Evolutionary conservation across 2,797 vertebrate species (phyloP), one percentile per base, ranked within the genome.

Genomic region (Hirundo rustica): DNA sequence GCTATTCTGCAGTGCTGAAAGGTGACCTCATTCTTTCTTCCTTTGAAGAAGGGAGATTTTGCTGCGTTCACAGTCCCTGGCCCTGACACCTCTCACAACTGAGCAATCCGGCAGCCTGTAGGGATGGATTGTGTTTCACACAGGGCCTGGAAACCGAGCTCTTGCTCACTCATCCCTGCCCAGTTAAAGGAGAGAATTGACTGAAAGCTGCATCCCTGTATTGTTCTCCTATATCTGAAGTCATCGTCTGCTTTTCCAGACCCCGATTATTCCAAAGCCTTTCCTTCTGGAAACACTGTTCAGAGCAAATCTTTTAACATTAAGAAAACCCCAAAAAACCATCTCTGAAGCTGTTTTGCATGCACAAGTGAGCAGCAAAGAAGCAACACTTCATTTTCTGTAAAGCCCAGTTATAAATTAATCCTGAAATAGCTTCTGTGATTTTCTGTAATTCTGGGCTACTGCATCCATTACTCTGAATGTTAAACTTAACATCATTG

Each of bases 391-490:
- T 58, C 45, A 30, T 89, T 70, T 91, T 68, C 66, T 82, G 30
- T 70, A 21, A 78, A 82, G 27, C 67, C 78, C 27, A 65, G 23
- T 76, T 87, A 18, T 86, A 85, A 92, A 92, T 92, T 54, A 54
- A 47, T 71, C 71, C 67, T 87, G 60, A 82, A 93, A 84, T 88
- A 92, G 74, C 67, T 92, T 11, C 53, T 88, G 60, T 77, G 85
- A 38, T 30, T 93, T 27, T 65, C 14, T 91, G 79, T 51, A 64
- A 70, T 72, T 88, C 54, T 79, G 77, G 82, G 38, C 70, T 36
- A 13, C 89, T 75, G 58, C 44, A 42, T 83, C 62, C 36, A 13
- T 92, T 88, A 48, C 42, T 79, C n/a, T 77, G 51, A 68, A 83
- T 75, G 15, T 55, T 47, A 51, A 80, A 51, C 32, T 75, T 60